Base-by-base conservation (phyloP, 2,888 invertebrate species). In the Dione vanillae region DNA sequence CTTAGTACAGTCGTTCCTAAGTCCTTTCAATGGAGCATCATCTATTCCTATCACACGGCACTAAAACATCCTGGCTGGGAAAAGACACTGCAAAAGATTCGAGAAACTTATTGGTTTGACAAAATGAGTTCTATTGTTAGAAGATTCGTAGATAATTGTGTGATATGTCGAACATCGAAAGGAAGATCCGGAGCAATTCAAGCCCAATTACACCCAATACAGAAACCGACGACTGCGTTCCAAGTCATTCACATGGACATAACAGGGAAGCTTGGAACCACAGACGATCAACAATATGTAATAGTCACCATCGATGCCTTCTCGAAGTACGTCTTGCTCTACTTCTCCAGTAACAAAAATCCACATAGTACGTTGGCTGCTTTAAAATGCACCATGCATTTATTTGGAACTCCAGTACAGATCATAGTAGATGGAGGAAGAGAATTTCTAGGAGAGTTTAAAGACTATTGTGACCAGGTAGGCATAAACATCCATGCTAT, bases 11-110 rank as follows among this genome's bases (percentile, higher is more conserved):
- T 77, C 8, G 76, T 76, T 7, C 77, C 78, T 0, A 74, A 54
- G 20, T 71, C 78, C 10, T 79, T 78, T 47, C 78, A 78, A 35
- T 80, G 79, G 79, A 76, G 77, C 37, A 8, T 79, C 0, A 79
- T 78, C 2, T 79, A 79, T 59, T 54, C 74, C 0, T 78, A 49
- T 19, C 78, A 79, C 16, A 69, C 64, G 0, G 52, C 75, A 0
- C 65, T 80, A 0, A 67, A 77, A n/a, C 76, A 75, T 9, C 65
- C 76, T 0, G 79, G 78, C 0, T 78, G 77, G 76, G 79, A 79
- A 16, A 80, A 78, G 40, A 80, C 79, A 35, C 66, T 56, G 27
- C 74, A 62, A 37, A 76, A 77, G 47, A 52, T 75, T 0, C 52
- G n/a, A 19, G 73, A 76, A 8, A 54, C 45, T 12, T 76, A 72